Evolutionary conservation across 2,888 invertebrate genomes (phyloP).

Genomic region (Folsomia candida): DNA sequence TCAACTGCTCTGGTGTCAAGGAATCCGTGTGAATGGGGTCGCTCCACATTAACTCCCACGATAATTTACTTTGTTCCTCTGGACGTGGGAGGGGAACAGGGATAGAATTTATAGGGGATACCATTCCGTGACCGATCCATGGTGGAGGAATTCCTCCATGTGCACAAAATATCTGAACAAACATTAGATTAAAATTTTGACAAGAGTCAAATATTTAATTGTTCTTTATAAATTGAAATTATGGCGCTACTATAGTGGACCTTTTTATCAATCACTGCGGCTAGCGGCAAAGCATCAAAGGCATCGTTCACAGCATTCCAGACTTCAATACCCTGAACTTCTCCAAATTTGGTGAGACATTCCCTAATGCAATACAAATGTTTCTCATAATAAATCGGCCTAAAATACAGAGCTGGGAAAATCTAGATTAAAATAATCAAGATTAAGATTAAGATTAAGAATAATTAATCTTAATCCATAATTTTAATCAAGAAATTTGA

Average conservation of each 20-base stretch:
- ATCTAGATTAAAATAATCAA: no score
- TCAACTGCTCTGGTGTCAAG: conserved; percentile 23
- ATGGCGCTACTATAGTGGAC: conserved; percentile 52
- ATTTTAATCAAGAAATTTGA: no score
- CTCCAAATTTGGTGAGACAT: conserved; percentile 68
- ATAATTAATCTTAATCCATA: no score
- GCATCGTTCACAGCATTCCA: conserved; percentile 70
- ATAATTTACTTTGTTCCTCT: conserved; percentile 67
- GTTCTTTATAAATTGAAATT: not conserved
- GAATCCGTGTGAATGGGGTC: conserved; percentile 63
- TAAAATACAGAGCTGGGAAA: no score
- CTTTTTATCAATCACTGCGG: conserved; percentile 71
- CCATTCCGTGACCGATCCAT: conserved; percentile 62
- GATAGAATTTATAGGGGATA: conserved; percentile 65
- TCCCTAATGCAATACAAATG: no score
- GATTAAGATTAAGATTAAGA: no score
- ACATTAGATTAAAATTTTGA: conserved; percentile 6
- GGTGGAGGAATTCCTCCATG: conserved; percentile 76
- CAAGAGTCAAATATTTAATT: not conserved
- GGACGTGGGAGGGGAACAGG: conserved; percentile 66
- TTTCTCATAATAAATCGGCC: no score
- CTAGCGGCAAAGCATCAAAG: conserved; percentile 70
- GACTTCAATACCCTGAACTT: conserved; percentile 62
- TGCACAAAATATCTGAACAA: conserved; percentile 67
- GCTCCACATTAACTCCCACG: conserved; percentile 79